These are phyloP conservation scores for Varanus komodoensis DNA, from an alignment of 2,113 vertebrate species.

Conservation along the genomic window DNA sequence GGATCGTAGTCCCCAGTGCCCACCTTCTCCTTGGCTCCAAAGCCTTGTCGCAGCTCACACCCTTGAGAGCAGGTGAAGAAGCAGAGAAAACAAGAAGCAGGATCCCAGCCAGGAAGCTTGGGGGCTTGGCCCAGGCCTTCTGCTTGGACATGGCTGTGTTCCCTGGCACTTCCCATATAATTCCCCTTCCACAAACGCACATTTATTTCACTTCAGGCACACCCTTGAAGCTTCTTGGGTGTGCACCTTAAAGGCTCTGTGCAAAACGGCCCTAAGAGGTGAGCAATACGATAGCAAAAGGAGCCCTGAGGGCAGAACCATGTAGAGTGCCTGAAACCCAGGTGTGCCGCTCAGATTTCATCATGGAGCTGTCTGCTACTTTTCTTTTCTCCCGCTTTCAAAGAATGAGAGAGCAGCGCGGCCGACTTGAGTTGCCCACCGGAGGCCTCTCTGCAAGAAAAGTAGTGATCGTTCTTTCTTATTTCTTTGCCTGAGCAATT, in stretches of 20 bases:
- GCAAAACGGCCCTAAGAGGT: background rate
- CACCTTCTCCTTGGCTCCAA: background rate
- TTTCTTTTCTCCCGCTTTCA: constrained; percentile 40
- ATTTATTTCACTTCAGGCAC: background rate
- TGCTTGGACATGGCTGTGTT: background rate
- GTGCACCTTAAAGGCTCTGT: background rate
- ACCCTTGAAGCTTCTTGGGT: background rate
- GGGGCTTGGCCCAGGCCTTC: background rate
- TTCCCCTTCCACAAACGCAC: background rate
- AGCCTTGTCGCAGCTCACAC: background rate
- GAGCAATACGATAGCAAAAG: no score
- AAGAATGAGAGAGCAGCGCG: constrained; percentile 57
- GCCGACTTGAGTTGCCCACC: constrained; percentile 46
- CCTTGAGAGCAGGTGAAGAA: background rate
- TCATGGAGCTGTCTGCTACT: constrained; percentile 54
- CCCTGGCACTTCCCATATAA: background rate
- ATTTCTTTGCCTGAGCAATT: constrained; percentile 54
- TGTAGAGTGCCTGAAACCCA: constrained; percentile 50
- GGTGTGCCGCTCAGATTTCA: constrained; percentile 50
- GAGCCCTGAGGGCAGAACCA: constrained; percentile 48
- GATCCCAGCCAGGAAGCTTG: background rate
- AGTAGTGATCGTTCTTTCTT: constrained; percentile 69
- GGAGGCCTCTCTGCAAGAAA: constrained; percentile 68
- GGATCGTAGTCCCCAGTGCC: no score
- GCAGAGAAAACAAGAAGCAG: no score